A percentile compares a stretch with the other conserved stretches of the same genome.
phyloP scores from a whole-genome alignment of 2,888 invertebrate species.

The Iselma pallidipennis region DNA sequence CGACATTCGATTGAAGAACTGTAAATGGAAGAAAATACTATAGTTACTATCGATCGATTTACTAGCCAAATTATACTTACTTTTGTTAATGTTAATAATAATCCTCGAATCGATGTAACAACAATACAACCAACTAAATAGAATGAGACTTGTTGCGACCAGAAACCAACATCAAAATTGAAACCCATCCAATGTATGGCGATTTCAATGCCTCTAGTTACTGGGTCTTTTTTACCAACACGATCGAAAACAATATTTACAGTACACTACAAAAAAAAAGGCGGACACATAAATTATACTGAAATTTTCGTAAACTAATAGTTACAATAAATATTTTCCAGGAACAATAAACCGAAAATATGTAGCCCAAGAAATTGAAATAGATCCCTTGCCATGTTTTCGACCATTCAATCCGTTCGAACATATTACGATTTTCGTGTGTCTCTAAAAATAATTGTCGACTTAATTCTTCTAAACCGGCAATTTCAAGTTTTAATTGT shows the following conservation, averaged over 20 bases:
- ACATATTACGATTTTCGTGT: constrained; percentile 88
- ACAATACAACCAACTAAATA: constrained; percentile 96
- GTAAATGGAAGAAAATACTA: constrained; percentile 30
- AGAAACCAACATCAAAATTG: constrained; percentile 95
- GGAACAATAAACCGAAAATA: constrained; percentile 96
- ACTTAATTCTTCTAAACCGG: constrained; percentile 87
- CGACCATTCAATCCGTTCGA: constrained; percentile 93
- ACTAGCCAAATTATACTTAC: constrained; percentile 61
- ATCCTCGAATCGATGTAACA: constrained; percentile 94
- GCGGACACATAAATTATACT: constrained; percentile 4
- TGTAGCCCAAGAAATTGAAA: constrained; percentile 97
- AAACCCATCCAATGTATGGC: constrained; percentile 96
- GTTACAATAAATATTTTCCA: constrained; percentile 99
- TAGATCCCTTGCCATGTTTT: constrained; percentile 96
- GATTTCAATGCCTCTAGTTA: constrained; percentile 94
- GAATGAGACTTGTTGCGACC: constrained; percentile 99
- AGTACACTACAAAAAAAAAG: constrained; percentile 73
- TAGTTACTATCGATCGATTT: background rate
- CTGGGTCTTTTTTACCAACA: constrained; percentile 98
- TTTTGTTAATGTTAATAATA: constrained; percentile 95
- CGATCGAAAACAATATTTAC: constrained; percentile 99
- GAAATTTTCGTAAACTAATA: constrained; percentile 38
- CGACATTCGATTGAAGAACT: constrained; percentile 99
- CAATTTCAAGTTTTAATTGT: constrained; percentile 82
- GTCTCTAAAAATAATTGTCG: constrained; percentile 96